phyloP scores from a whole-genome alignment of 1,140 invertebrate genomes.

The Carposina sasakii region DNA sequence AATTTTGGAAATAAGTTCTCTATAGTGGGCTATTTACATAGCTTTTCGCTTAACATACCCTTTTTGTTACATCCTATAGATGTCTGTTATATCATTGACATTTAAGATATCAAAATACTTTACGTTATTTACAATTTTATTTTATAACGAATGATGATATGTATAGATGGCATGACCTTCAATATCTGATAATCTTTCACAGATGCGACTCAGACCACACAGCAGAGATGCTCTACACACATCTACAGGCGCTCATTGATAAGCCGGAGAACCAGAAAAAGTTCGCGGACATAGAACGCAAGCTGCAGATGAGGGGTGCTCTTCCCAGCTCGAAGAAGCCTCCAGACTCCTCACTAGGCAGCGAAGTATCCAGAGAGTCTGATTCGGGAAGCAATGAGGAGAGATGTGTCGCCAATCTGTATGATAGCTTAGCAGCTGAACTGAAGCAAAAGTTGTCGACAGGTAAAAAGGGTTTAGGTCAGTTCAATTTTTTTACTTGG shows the following conservation, averaged over 20 bases:
- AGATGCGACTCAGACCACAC: constrained; percentile 94
- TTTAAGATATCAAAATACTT: too few relatives aligned
- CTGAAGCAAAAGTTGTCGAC: constrained; percentile 86
- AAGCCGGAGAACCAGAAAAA: constrained; percentile 91
- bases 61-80: too few relatives aligned
- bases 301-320: constrained; percentile 72
- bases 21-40: too few relatives aligned
- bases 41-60: too few relatives aligned
- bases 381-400: constrained; percentile 85
- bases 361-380: constrained; percentile 81
- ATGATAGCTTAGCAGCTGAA: constrained; percentile 94
- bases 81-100: too few relatives aligned
- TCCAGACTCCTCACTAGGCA: constrained; percentile 80
- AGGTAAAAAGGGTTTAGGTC: constrained; percentile 68
- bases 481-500: constrained; percentile 47
- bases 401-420: constrained; percentile 76
- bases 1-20: too few relatives aligned
- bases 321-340: constrained; percentile 54
- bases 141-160: too few relatives aligned
- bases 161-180: too few relatives aligned
- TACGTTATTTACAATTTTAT: too few relatives aligned
- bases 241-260: constrained; percentile 87
- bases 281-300: constrained; percentile 84
- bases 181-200: too few relatives aligned
- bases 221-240: constrained; percentile 86